phyloP scores from a whole-genome alignment of 2,113 vertebrate genomes.

The Orycteropus afer region DNA sequence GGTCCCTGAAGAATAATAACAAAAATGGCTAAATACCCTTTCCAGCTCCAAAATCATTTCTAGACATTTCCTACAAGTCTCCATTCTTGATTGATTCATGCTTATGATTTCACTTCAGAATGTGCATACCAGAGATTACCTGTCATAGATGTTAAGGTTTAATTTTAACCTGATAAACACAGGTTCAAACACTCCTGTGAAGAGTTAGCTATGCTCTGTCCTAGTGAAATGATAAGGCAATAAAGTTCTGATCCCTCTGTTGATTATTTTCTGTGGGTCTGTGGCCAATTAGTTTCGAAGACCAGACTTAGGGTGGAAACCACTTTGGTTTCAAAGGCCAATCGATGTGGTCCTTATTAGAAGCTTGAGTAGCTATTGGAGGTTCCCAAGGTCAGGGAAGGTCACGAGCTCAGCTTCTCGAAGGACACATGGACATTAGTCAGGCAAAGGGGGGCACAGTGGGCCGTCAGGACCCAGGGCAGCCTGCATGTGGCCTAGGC shows the following conservation, averaged over 20 bases:
- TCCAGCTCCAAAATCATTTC: background rate
- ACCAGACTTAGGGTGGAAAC: background rate
- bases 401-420: background rate
- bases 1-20: background rate
- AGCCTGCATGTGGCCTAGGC: background rate
- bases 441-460: background rate
- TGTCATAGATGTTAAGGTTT: background rate
- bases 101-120: background rate
- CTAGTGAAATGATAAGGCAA: background rate
- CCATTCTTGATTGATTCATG: background rate
- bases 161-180: background rate
- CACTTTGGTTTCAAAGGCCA: background rate
- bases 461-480: no score
- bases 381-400: no score
- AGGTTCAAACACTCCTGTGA: background rate
- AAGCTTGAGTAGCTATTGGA: background rate
- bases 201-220: background rate
- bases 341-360: background rate
- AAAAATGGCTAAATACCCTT: background rate
- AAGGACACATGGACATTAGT: no score
- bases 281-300: no score
- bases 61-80: background rate
- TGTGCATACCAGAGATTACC: background rate
- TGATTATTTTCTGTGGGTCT: background rate
- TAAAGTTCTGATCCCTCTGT: background rate